A percentile compares a stretch with the other conserved stretches of the same genome.
Evolutionary conservation across 2,113 vertebrate species (phyloP).

Genomic region (Rafetus swinhoei): DNA sequence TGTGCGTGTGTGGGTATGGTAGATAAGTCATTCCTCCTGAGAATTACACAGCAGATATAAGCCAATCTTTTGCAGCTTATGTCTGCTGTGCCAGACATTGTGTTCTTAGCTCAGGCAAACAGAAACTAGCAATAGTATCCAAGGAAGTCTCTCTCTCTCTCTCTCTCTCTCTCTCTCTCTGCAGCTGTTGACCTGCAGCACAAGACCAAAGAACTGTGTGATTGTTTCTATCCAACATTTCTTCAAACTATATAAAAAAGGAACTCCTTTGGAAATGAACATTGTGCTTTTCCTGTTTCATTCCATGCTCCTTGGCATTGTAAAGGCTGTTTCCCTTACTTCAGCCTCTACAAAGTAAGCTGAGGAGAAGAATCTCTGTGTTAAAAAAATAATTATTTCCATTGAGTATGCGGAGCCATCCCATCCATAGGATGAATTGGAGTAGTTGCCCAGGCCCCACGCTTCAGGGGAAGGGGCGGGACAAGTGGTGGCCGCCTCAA

Average conservation of each 20-base stretch:
- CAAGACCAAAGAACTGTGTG: accelerated
- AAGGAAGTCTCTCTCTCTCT: background rate
- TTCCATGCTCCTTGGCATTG: background rate
- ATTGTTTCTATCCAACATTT: background rate
- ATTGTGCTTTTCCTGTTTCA: background rate
- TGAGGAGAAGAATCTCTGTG: background rate
- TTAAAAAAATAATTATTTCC: background rate
- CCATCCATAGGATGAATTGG: no score
- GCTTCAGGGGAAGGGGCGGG: no score
- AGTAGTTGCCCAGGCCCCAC: no score
- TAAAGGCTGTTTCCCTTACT: background rate
- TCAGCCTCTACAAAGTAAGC: background rate
- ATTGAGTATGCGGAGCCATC: no score
- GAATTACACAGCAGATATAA: background rate
- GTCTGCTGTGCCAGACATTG: no score
- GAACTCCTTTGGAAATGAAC: background rate
- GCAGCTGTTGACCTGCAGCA: background rate
- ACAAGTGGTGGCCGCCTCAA: no score
- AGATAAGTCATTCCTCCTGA: background rate
- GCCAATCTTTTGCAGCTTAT: background rate
- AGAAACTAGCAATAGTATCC: background rate
- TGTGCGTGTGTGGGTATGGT: background rate
- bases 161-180: background rate
- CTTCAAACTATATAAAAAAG: background rate
- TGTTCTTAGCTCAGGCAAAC: background rate